phyloP scores from a whole-genome alignment of 2,113 vertebrate genomes.

The Dissostichus mawsoni region DNA sequence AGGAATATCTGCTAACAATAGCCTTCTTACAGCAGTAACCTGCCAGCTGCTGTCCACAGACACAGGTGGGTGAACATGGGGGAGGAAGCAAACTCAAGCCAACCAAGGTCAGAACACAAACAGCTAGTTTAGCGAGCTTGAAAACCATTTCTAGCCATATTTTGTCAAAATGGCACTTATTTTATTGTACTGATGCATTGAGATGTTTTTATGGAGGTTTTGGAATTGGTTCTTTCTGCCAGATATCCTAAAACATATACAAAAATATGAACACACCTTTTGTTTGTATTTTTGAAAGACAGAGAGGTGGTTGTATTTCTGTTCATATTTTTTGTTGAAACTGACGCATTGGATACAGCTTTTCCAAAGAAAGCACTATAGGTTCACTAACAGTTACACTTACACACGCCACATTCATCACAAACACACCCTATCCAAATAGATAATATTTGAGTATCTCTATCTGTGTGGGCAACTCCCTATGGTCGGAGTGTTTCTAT shows the following conservation, averaged over 20 bases:
- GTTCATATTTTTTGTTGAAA: background rate
- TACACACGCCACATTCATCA: background rate
- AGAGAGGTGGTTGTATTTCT: background rate
- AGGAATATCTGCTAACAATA: slow-evolving; percentile 17
- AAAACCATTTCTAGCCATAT: background rate
- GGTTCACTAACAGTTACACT: background rate
- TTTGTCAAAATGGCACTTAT: background rate
- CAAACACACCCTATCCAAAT: background rate
- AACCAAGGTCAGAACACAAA: background rate
- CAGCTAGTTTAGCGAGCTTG: background rate
- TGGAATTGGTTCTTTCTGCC: background rate
- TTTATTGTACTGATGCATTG: background rate
- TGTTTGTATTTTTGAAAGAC: background rate
- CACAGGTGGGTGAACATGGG: slow-evolving; percentile 23
- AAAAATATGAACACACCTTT: background rate
- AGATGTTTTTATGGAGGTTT: background rate
- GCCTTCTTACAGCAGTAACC: slow-evolving; percentile 10
- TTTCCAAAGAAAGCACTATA: background rate
- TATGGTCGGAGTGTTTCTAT: background rate
- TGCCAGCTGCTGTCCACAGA: slow-evolving; percentile 12
- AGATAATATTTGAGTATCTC: background rate
- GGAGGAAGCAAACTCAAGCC: background rate
- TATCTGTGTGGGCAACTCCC: background rate
- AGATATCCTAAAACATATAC: too few species aligned
- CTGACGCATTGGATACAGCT: background rate